Evolutionary conservation across 1,140 invertebrate species (phyloP).

Genomic region (Paraescarpia echinospica): DNA sequence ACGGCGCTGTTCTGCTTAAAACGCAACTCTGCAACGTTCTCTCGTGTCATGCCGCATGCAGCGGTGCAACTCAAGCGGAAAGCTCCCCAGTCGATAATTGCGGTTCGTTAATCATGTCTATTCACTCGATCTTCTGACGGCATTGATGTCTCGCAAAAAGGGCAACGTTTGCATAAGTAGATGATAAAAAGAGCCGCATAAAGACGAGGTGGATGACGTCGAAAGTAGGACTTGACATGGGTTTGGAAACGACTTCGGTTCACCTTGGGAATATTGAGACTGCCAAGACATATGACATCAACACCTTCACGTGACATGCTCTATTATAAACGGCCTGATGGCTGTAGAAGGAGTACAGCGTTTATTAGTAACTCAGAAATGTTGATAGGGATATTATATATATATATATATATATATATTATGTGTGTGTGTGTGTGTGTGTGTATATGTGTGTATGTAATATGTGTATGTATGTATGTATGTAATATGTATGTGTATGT

Average conservation of each 20-base stretch:
- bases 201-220: background rate
- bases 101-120: background rate
- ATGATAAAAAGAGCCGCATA: background rate
- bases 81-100: background rate
- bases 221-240: background rate
- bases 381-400: too few species aligned
- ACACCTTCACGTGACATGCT: background rate
- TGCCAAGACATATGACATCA: background rate
- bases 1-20: background rate
- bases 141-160: background rate
- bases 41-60: background rate
- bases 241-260: background rate
- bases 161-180: background rate
- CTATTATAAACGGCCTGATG: background rate
- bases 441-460: too few species aligned
- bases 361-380: background rate
- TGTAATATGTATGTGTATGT: too few species aligned
- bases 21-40: background rate
- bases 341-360: background rate
- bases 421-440: too few species aligned
- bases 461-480: too few species aligned
- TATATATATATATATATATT: too few species aligned
- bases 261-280: background rate
- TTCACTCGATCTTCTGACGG: background rate
- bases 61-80: background rate